A percentile compares a stretch with the other conserved stretches of the same genome.
phyloP scores from a whole-genome alignment of 2,113 vertebrate genomes.

The Cynoglossus semilaevis region DNA sequence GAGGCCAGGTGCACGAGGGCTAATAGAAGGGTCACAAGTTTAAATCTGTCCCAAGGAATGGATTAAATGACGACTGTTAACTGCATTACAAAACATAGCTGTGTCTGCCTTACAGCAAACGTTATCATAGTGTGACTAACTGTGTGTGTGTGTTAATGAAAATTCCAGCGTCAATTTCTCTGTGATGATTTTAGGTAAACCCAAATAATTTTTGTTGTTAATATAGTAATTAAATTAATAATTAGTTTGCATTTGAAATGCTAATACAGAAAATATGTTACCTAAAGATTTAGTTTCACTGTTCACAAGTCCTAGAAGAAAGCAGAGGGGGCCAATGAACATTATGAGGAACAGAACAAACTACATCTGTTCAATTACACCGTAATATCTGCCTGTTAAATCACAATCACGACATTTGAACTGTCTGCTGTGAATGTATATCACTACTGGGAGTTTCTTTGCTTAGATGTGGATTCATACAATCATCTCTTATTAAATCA shows the following conservation, averaged over 20 bases:
- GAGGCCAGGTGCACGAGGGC: constrained; percentile 67
- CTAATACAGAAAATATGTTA: constrained; percentile 41
- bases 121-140: constrained; percentile 7
- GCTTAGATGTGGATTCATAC: not conserved
- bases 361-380: constrained; percentile 30
- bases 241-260: too few relatives aligned
- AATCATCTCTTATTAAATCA: not conserved
- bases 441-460: not conserved
- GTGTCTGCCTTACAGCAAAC: constrained; percentile 45
- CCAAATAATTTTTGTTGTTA: too few relatives aligned
- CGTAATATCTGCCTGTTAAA: constrained; percentile 13
- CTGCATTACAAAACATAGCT: constrained; percentile 72
- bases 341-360: constrained; percentile 44
- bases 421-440: constrained; percentile 8
- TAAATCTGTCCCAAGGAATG: constrained; percentile 73
- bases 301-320: too few relatives aligned
- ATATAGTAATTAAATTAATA: too few relatives aligned
- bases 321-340: constrained; percentile 31
- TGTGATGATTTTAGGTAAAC: constrained; percentile 3
- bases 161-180: constrained; percentile 5
- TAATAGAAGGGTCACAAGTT: constrained; percentile 77
- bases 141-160: not conserved
- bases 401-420: constrained; percentile 39
- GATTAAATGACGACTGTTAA: constrained; percentile 76
- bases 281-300: too few relatives aligned